Percentiles rank a stretch among this genome's conserved stretches.
phyloP scores from a whole-genome alignment of 35 echinoderm and acorn worm genomes.

The Holothuria glaberrima region DNA sequence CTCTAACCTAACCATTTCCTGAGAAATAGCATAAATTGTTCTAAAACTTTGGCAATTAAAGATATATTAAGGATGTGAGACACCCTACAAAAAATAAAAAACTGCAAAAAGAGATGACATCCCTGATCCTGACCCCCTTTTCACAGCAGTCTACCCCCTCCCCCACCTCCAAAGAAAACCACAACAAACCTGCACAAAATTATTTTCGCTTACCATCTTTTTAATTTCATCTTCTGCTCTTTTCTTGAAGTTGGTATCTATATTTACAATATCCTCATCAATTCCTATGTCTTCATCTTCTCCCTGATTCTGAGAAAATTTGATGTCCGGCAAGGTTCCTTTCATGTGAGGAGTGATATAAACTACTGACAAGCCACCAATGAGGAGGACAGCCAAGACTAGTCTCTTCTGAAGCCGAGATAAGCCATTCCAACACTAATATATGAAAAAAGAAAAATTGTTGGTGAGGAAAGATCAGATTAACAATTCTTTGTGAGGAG shows the following conservation, averaged over 20 bases:
- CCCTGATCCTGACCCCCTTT: no score
- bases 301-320: not conserved
- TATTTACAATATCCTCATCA: conserved; percentile 23
- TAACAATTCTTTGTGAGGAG: no score
- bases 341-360: conserved; percentile 63
- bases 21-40: no score
- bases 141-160: no score
- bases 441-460: not conserved
- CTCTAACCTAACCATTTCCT: no score
- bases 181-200: not conserved
- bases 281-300: not conserved
- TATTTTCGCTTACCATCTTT: conserved; percentile 24
- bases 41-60: no score
- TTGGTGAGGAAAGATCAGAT: not conserved
- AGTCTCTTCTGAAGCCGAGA: conserved; percentile 71
- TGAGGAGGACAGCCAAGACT: conserved; percentile 30
- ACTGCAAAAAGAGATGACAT: no score
- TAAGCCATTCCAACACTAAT: conserved; percentile 69
- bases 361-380: conserved; percentile 37
- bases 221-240: conserved; percentile 54
- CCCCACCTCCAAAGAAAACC: not conserved
- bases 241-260: conserved; percentile 42
- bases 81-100: no score
- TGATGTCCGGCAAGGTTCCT: not conserved
- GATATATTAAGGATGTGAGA: no score